phyloP scores from a whole-genome alignment of 2,113 vertebrate genomes.

The Rafetus swinhoei region DNA sequence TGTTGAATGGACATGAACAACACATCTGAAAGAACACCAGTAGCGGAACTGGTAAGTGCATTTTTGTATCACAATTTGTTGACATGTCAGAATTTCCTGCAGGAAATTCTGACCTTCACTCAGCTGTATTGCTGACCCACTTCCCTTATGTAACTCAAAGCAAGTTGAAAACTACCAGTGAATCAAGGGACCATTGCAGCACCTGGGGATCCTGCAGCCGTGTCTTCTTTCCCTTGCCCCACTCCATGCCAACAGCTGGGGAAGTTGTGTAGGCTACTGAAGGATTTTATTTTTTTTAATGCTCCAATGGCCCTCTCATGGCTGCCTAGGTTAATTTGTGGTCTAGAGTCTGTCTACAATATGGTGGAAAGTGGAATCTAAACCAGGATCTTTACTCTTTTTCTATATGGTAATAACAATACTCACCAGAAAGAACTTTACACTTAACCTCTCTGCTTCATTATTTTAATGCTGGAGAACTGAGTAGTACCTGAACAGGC shows the following conservation, averaged over 20 bases:
- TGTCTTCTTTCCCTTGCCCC: not conserved
- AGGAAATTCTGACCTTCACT: too few relatives aligned
- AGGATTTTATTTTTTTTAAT: not conserved
- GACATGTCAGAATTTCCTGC: too few relatives aligned
- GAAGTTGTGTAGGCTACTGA: not conserved
- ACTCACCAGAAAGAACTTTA: not conserved
- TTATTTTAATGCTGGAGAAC: not conserved
- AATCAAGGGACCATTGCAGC: not conserved
- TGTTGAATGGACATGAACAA: too few relatives aligned
- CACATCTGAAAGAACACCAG: too few relatives aligned
- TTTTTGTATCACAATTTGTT: too few relatives aligned
- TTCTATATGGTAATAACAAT: not conserved
- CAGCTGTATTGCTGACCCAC: too few relatives aligned
- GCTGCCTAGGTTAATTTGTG: fast-evolving
- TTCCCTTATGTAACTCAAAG: not conserved
- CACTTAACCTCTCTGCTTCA: not conserved
- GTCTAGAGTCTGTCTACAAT: not conserved
- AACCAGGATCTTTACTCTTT: not conserved
- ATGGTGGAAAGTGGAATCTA: not conserved
- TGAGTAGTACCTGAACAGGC: not conserved
- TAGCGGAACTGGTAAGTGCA: too few relatives aligned
- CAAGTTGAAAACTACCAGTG: not conserved
- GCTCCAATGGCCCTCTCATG: fast-evolving
- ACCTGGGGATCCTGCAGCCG: not conserved
- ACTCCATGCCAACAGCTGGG: not conserved